A percentile compares a stretch with the other conserved stretches of the same genome.
Conservation (phyloP, 2,888 invertebrate genomes). For the Acleris literana region DNA sequence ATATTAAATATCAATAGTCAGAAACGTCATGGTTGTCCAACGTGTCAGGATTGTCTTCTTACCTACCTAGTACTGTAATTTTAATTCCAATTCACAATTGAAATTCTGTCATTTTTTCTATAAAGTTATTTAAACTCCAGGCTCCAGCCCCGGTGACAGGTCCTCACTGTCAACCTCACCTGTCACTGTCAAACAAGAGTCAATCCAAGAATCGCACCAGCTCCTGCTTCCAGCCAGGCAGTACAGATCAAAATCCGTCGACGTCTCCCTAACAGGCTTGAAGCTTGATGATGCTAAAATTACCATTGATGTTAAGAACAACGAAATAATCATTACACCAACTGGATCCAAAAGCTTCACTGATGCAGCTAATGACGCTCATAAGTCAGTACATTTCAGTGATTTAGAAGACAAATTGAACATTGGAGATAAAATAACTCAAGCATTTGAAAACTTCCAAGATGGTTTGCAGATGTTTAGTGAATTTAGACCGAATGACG, state of each 20-base stretch:
- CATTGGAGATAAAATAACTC: conserved; percentile 65
- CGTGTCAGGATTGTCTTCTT: too few species aligned
- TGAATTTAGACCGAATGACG: conserved; percentile 53
- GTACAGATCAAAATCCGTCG: conserved; percentile 82
- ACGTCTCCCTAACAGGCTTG: conserved; percentile 71
- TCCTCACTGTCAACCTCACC: conserved; percentile 74
- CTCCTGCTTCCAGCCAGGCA: conserved; percentile 71
- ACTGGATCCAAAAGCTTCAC: conserved; percentile 61
- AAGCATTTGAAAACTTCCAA: conserved; percentile 71
- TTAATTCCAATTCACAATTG: background rate
- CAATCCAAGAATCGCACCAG: conserved; percentile 61
- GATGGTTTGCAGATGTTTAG: conserved; percentile 66
- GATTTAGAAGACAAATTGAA: conserved; percentile 68
- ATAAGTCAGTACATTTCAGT: conserved; percentile 54
- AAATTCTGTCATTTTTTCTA: conserved; percentile 39
- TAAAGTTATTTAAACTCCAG: conserved; percentile 60
- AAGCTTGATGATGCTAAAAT: conserved; percentile 71
- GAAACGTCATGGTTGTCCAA: too few species aligned
- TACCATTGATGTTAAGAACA: conserved; percentile 71
- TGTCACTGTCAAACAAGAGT: conserved; percentile 64
- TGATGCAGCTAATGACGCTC: conserved; percentile 44
- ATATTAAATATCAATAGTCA: too few species aligned
- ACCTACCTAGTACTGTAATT: too few species aligned
- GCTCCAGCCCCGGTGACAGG: conserved; percentile 75
- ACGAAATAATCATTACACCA: conserved; percentile 74